phyloP scores from a whole-genome alignment of 2,113 vertebrate species.

The Raja brachyura region DNA sequence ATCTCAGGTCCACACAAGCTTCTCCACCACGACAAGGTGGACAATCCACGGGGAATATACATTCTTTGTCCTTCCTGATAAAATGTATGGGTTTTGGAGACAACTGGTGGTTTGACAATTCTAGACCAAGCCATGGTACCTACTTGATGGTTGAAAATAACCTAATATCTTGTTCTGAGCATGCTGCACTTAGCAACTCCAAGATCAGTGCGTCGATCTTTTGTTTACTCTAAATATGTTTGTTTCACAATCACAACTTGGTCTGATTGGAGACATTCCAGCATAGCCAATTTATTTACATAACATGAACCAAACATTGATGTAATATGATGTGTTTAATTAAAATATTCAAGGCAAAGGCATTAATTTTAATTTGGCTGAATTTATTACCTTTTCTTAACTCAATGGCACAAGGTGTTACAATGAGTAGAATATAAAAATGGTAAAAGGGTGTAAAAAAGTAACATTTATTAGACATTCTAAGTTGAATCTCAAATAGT shows the following conservation, averaged over 20 bases:
- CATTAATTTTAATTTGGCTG: neutral
- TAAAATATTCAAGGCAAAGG: neutral
- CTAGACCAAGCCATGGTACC: neutral
- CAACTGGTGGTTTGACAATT: neutral
- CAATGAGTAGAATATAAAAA: neutral
- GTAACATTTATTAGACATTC: too few species aligned
- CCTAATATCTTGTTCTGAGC: neutral
- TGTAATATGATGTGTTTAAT: constrained; percentile 8
- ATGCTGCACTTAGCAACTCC: neutral
- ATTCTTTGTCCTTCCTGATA: too few species aligned
- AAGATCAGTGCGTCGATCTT: neutral
- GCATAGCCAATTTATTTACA: constrained; percentile 6
- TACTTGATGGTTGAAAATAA: neutral
- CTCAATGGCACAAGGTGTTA: neutral
- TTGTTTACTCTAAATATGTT: constrained; percentile 13
- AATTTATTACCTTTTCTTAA: neutral
- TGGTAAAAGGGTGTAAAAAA: neutral
- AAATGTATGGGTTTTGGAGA: neutral
- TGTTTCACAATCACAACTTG: constrained; percentile 3
- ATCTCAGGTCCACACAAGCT: too few species aligned
- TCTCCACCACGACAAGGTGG: too few species aligned
- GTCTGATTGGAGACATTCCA: neutral
- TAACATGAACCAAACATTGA: neutral
- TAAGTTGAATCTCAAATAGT: neutral
- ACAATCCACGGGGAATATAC: too few species aligned